Evolutionary conservation across 2,797 vertebrate species (phyloP), one percentile per base, ranked within the genome.

Genomic region (Caiman crocodilus): DNA sequence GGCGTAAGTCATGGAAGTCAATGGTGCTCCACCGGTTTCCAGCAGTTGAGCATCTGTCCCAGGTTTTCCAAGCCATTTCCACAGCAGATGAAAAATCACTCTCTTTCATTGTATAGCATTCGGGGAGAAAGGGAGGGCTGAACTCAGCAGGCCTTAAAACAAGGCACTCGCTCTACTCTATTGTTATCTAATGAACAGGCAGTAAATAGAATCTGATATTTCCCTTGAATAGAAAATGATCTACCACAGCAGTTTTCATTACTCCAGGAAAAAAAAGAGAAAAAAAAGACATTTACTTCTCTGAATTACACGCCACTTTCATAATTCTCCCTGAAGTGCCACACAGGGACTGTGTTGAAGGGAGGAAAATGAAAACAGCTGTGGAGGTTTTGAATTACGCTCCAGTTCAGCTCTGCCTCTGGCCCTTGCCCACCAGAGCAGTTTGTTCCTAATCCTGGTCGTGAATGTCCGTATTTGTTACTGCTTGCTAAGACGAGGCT

Each of bases 291-390:
- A 97, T 97, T 50, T 97, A 96, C 95, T 97, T 97, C 96, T 97
- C 96, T 97, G 97, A 98, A 97, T 95, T 97, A 93, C 97, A 96
- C 92, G 90, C 97, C 98, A 97, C 97, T 98, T 97, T 97, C 97
- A 96, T 98, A 93, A 97, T 95, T 93, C 96, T 97, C 98, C 97
- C 96, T 97, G 97, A 97, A 97, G 97, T 97, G 97, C 97, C 97
- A 98, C 97, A 97, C 97, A 97, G 97, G 96, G 97, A 97, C 97
- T 97, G 97, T 95, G 97, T 97, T 97, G 96, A 97, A 96, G 96
- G 95, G 95, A 97, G 97, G 97, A 98, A 98, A 98, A 98, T 98
- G 98, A 97, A 98, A 98, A 98, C 98, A 98, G 98, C 97, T 98
- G 98, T 97, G 85, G 97, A 97, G 98, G 98, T 98, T 98, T 98